Percentiles rank a stretch among this genome's conserved stretches.
These are phyloP conservation scores for Riparia riparia DNA, from an alignment of 2,113 vertebrate species.

Conservation along the genomic window DNA sequence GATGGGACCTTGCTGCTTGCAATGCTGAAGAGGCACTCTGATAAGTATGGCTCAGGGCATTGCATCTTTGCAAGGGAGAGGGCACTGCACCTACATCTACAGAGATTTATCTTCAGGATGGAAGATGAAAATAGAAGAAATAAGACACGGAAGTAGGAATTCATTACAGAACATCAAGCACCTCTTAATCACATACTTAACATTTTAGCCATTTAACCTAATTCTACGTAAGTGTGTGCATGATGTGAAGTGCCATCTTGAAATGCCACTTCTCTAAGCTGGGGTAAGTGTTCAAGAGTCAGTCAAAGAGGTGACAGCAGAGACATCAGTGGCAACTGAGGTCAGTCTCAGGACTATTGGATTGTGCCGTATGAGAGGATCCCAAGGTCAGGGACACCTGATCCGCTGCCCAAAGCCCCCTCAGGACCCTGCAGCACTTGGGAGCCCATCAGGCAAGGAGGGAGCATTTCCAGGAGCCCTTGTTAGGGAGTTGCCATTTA, in stretches of 20 bases:
- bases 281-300: not conserved
- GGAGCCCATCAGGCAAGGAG: not conserved
- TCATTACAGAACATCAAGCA: not conserved
- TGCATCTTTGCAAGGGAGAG: not conserved
- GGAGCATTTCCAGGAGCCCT: not conserved
- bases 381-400: not conserved
- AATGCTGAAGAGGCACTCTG: fast-evolving
- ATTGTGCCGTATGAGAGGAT: not conserved
- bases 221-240: too few species aligned
- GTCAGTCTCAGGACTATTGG: not conserved
- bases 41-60: fast-evolving
- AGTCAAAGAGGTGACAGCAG: fast-evolving
- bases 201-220: too few species aligned
- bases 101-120: not conserved
- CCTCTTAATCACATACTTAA: not conserved
- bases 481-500: fast-evolving
- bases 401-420: not conserved
- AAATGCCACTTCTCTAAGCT: not conserved
- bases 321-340: fast-evolving
- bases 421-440: fast-evolving
- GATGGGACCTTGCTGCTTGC: not conserved
- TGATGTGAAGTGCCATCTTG: not conserved
- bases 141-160: not conserved
- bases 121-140: not conserved
- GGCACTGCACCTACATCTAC: not conserved